phyloP scores from a whole-genome alignment of 2,797 vertebrate species.

The Semaprochilodus insignis region DNA sequence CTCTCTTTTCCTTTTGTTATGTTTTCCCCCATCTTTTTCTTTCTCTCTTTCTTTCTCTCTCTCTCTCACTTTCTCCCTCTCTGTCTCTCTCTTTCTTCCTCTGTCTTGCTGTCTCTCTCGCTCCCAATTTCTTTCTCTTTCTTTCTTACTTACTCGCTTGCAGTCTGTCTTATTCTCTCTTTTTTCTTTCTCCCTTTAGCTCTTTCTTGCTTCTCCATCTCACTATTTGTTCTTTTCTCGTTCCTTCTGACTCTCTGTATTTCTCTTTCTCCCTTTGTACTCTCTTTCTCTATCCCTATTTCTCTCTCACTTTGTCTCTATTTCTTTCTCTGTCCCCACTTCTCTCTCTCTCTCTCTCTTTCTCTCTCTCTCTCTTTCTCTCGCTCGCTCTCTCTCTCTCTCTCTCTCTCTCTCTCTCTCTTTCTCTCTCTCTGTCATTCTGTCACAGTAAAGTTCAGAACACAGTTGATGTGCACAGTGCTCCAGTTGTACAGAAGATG shows the following conservation, averaged over 20 bases:
- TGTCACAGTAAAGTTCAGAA: constrained; percentile 20
- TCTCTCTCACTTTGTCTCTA: not conserved
- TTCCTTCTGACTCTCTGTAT: not conserved
- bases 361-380: not conserved
- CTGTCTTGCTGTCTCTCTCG: not conserved
- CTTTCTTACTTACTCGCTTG: no score
- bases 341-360: not conserved
- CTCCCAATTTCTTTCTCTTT: not conserved
- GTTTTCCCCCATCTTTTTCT: no score
- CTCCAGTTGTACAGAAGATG: constrained; percentile 42
- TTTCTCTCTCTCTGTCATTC: not conserved
- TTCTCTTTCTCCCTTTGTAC: constrained; percentile 29
- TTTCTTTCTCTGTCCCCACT: no score
- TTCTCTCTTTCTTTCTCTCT: not conserved
- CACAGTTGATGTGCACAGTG: constrained; percentile 30
- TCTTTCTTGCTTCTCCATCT: not conserved
- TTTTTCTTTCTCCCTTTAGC: not conserved
- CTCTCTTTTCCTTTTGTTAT: not conserved
- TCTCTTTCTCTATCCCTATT: not conserved
- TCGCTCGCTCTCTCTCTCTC: not conserved
- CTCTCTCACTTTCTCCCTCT: no score
- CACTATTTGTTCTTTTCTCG: not conserved
- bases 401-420: no score
- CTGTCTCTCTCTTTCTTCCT: not conserved
- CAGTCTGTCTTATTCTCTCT: no score